Percentiles rank a stretch among this genome's conserved stretches.
Evolutionary conservation across 2,113 vertebrate genomes (phyloP).

Genomic region (Phoenicopterus ruber): DNA sequence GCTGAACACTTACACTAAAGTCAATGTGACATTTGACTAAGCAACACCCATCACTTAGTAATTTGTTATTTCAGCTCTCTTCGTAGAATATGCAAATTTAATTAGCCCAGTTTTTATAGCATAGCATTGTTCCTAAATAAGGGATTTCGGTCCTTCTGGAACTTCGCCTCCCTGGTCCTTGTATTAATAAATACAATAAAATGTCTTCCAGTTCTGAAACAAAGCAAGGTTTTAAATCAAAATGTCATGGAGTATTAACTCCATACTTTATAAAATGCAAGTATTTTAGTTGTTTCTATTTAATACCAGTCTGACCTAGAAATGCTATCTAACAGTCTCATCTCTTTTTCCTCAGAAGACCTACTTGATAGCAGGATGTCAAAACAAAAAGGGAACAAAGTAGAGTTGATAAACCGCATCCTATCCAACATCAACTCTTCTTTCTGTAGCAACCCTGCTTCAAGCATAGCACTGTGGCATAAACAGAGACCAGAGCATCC

Average conservation of each 20-base stretch:
- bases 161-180: neutral
- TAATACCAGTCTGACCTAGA: neutral
- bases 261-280: neutral
- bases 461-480: neutral
- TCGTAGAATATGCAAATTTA: constrained; percentile 28
- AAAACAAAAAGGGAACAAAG: neutral
- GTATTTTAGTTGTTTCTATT: neutral
- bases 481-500: neutral
- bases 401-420: neutral
- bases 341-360: constrained; percentile 1
- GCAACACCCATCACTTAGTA: neutral
- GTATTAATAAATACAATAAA: neutral
- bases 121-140: neutral
- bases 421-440: neutral
- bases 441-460: neutral
- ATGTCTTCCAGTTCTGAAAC: neutral
- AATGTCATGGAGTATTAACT: neutral
- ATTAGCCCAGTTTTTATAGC: neutral
- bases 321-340: neutral
- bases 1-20: neutral
- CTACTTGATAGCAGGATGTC: neutral
- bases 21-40: constrained; percentile 20
- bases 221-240: constrained; percentile 8
- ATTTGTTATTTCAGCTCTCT: neutral
- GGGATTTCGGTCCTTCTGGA: neutral